Evolutionary conservation across 2,888 invertebrate species (phyloP).

Genomic region (Branchipolynoe longqiensis): DNA sequence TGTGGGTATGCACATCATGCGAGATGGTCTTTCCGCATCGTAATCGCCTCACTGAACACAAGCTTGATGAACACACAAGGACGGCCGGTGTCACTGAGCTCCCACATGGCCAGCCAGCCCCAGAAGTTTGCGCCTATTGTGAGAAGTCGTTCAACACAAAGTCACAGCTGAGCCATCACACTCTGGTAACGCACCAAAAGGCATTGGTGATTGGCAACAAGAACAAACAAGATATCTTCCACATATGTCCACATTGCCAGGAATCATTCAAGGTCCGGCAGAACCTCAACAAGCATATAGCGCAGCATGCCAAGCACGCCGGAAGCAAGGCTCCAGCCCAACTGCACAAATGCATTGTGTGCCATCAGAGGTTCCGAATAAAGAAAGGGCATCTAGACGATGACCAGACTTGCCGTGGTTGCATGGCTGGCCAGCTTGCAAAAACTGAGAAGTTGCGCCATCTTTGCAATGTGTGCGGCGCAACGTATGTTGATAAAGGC

Average conservation of each 20-base stretch:
- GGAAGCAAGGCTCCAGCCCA: not conserved
- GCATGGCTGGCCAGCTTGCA: not conserved
- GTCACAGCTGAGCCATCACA: not conserved
- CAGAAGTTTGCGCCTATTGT: not conserved
- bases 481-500: not conserved
- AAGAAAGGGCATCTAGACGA: not conserved
- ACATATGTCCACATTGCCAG: not conserved
- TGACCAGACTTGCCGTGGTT: not conserved
- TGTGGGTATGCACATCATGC: not conserved
- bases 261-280: not conserved
- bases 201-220: not conserved
- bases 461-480: conserved; percentile 19
- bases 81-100: too few species aligned
- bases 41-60: not conserved
- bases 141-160: not conserved
- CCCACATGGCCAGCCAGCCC: not conserved
- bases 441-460: not conserved
- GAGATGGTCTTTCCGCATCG: not conserved
- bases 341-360: not conserved
- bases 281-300: not conserved
- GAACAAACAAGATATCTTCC: not conserved
- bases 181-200: not conserved
- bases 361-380: not conserved
- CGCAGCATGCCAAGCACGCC: not conserved
- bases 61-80: conserved; percentile 1